Percentiles rank a stretch among this genome's conserved stretches.
phyloP scores from a whole-genome alignment of 2,113 vertebrate species.

The Nycticorax nycticorax region DNA sequence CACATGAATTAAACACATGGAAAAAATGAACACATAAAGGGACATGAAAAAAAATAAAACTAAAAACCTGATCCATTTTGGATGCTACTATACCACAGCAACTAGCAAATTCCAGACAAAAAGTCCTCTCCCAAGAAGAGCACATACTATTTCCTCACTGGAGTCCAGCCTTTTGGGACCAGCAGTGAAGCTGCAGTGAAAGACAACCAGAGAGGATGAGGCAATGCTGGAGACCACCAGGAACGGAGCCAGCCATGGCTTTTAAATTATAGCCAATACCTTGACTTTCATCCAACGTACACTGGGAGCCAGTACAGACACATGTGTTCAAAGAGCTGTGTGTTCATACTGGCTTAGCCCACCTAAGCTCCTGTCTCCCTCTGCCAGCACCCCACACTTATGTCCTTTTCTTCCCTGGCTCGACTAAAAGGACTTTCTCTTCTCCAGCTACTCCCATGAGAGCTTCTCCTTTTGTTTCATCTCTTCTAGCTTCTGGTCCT shows the following conservation, averaged over 20 bases:
- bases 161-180: neutral
- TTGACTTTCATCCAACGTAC: neutral
- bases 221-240: neutral
- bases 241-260: neutral
- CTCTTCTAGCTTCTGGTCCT: neutral
- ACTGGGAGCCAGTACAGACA: neutral
- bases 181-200: neutral
- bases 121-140: neutral
- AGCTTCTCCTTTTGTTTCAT: conserved; percentile 16
- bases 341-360: neutral
- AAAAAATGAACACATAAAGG: neutral
- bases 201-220: neutral
- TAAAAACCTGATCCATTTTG: neutral
- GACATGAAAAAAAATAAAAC: neutral
- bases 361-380: neutral
- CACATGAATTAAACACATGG: neutral
- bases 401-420: neutral
- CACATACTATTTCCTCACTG: neutral
- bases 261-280: conserved; percentile 4
- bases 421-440: neutral
- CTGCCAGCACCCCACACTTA: conserved; percentile 5
- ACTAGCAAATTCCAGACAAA: neutral
- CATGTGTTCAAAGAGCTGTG: neutral
- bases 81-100: neutral
- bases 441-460: neutral